Evolutionary conservation across 2,113 vertebrate species (phyloP).

Genomic region (Mesoclemmys tuberculata): DNA sequence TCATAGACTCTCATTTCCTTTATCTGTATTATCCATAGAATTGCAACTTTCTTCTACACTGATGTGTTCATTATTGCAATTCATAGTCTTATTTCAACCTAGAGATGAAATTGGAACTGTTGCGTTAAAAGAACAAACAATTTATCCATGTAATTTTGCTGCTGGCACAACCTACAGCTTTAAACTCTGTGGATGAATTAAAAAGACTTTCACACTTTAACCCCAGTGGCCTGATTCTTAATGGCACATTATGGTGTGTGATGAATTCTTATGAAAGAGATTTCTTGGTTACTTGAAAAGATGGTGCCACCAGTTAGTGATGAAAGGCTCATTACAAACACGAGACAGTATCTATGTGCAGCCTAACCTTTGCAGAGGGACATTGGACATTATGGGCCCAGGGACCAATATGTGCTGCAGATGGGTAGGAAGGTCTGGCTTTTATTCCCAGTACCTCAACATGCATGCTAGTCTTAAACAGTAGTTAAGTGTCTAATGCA

Average conservation of each 20-base stretch:
- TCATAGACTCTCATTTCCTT: slow-evolving; percentile 78
- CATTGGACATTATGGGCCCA: background rate
- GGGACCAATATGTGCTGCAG: background rate
- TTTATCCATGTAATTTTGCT: slow-evolving; percentile 36
- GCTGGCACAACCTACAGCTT: slow-evolving; percentile 35
- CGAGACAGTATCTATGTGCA: background rate
- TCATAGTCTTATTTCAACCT: slow-evolving; percentile 41
- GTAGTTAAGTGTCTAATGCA: slow-evolving; percentile 44
- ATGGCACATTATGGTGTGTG: background rate
- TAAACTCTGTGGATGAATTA: slow-evolving; percentile 23
- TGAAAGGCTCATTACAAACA: slow-evolving; percentile 5
- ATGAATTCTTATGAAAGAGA: background rate
- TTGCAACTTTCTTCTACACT: slow-evolving; percentile 59
- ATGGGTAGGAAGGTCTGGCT: background rate
- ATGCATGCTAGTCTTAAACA: slow-evolving; percentile 27
- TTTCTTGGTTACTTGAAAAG: background rate
- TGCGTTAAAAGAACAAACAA: slow-evolving; percentile 44
- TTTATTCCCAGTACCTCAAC: slow-evolving; percentile 19
- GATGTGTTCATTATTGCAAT: slow-evolving; percentile 67
- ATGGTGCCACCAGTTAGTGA: background rate
- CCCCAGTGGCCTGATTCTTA: background rate
- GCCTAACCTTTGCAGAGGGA: background rate
- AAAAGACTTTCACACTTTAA: slow-evolving; percentile 39
- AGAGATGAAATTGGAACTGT: slow-evolving; percentile 29
- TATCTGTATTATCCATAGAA: slow-evolving; percentile 71